Evolutionary conservation across 2,797 vertebrate genomes (phyloP).

Genomic region (Phrynocephalus vlangalii): DNA sequence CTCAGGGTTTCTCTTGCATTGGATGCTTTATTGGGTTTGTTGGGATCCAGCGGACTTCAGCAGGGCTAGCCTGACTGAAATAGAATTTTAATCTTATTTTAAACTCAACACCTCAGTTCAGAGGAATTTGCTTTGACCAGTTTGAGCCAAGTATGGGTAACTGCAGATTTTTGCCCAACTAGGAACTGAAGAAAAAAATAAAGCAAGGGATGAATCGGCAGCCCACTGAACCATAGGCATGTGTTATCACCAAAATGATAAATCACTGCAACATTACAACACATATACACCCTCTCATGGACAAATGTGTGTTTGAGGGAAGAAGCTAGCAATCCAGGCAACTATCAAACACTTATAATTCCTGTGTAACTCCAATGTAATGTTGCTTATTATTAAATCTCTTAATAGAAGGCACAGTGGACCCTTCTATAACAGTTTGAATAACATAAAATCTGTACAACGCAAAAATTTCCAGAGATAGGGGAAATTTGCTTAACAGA

Average conservation of each 20-base stretch:
- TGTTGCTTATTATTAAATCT: background rate
- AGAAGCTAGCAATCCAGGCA: background rate
- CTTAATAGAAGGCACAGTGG: background rate
- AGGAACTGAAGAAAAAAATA: background rate
- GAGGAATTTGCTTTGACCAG: background rate
- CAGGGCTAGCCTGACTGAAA: too few relatives aligned
- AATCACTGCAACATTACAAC: background rate
- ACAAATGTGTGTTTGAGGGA: background rate
- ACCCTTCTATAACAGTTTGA: too few relatives aligned
- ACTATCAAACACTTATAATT: background rate
- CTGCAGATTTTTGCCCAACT: background rate
- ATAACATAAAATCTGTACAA: too few relatives aligned
- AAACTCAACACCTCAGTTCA: background rate
- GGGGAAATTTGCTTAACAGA: too few relatives aligned
- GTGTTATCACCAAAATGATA: too few relatives aligned
- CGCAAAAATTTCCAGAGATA: too few relatives aligned
- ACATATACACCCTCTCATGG: background rate
- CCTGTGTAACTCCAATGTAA: background rate
- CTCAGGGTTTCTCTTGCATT: too few relatives aligned
- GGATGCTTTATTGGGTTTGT: too few relatives aligned
- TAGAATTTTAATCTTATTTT: too few relatives aligned
- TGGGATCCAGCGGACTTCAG: too few relatives aligned
- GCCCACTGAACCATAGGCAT: too few relatives aligned
- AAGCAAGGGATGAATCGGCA: background rate
- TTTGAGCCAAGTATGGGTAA: rapidly evolving